Base-by-base conservation (phyloP, 2,797 vertebrate genomes). In the Bradypodion pumilum region DNA sequence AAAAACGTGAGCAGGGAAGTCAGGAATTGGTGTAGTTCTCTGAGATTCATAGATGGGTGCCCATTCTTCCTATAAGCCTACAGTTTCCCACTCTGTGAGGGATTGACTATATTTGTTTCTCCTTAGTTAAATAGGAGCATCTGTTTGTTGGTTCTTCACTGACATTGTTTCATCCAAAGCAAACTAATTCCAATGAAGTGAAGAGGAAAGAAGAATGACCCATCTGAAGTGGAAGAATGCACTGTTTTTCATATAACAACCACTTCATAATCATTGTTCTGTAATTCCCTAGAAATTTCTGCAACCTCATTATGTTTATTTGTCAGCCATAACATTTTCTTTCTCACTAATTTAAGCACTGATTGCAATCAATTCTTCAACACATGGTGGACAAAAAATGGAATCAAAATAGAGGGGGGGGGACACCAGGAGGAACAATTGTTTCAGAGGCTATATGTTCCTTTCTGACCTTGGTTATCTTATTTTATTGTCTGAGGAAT, bases 251-350 rank as follows among this genome's bases (percentile, higher is more conserved):
- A 78, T 40, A 5, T 72, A 52, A 1, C 56, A 10, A 1, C 56
- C 10, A 77, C 4, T 79, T 7, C 68, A 78, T 40, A 44, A 32
- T 37, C 37, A 59, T 86, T 8, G 19, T 42, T 60, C n/a, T 2
- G 29, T 40, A 9, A 21, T 74, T 86, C 73, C 35, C 12, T 60
- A 23, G 16, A 78, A 84, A 72, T 5, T 25, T 63, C 62, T 1
- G 85, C 74, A 80, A 81, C 37, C 35, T 15, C 72, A 21, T 4
- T 85, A 85, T 80, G 75, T 78, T 83, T 84, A 74, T 74, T 77
- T 52, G 79, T 85, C 79, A 88, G 5, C 82, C 46, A 81, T 74
- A 13, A 44, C 32, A 78, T 2, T 16, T 1, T 84, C 59, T 59
- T 75, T 0, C 49, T 74, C 59, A 80, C 13, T 85, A 72, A 72